Evolutionary conservation across 2,797 vertebrate genomes (phyloP), one percentile per base, ranked within the genome.

Genomic region (Leuciscus waleckii): DNA sequence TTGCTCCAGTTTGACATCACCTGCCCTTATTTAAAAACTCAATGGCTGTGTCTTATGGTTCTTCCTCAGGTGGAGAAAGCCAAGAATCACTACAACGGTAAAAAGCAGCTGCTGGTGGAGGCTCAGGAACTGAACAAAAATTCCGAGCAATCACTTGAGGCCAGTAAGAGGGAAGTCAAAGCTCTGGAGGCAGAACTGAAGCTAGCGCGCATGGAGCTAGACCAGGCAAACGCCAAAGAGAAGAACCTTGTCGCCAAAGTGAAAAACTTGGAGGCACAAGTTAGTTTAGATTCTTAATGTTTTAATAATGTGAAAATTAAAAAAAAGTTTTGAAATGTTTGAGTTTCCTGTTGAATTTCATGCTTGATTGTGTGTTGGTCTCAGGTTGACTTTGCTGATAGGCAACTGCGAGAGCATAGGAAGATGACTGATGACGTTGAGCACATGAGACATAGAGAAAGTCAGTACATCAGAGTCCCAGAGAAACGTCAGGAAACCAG

Each of bases 21-120:
- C 1, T 51, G 71, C 46, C 11, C 19, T 26, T n/a, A 13, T 68
- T 68, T 21, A 19, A 68, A 70, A 21, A n/a, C n/a, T 49, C 2
- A 49, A 1, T 19, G 39, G 23, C 37, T 74, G 16, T 74, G 16
- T 26, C 29, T 21, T 43, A 26, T 39, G 58, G 3, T 37, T n/a
- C 84, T n/a, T 58, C 2, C 14, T n/a, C 83, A 99, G 97, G 95
- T 98, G 94, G 97, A 98, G 88, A 98, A 97, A 79, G 97, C 97
- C 2, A 94, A 94, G 84, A 95, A 85, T 8, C 92, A 97, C 89
- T 98, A 98, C 2, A 96, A 96, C 0, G 90, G 92, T 17, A 98
- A 97, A 93, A 99, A 98, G 85, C 94, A 97, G 91, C 96, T 97
- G 91, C 96, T 96, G 81, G 95, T 96, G 83, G 95, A 98, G 68